Evolutionary conservation across 2,888 invertebrate species (phyloP).

Genomic region (Drosophila ustulata): DNA sequence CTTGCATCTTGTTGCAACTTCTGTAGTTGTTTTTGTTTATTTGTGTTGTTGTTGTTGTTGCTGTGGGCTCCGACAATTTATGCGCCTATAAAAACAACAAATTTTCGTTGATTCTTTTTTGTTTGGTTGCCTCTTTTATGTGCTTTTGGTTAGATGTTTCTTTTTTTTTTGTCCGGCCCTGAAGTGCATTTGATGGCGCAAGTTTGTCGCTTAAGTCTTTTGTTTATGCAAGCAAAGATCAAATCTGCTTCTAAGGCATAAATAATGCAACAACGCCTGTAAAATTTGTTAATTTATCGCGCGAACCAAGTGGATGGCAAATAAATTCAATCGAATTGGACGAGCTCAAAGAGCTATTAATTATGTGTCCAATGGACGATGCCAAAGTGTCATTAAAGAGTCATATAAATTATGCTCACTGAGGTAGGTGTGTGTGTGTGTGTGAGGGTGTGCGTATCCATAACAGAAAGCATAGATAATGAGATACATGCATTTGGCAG

Average conservation of each 20-base stretch:
- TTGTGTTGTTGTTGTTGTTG: slow-evolving; percentile 10
- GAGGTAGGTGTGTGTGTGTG: neutral
- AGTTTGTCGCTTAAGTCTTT: slow-evolving; percentile 67
- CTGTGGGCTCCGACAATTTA: slow-evolving; percentile 51
- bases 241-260: slow-evolving; percentile 49
- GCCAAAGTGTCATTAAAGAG: slow-evolving; percentile 41
- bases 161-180: slow-evolving; percentile 47
- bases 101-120: slow-evolving; percentile 43
- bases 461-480: slow-evolving; percentile 36
- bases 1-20: slow-evolving; percentile 22
- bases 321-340: slow-evolving; percentile 51
- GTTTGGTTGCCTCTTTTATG: slow-evolving; percentile 11
- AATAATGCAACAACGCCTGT: slow-evolving; percentile 39
- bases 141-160: slow-evolving; percentile 10
- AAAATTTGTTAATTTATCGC: slow-evolving; percentile 55
- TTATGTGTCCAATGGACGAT: slow-evolving; percentile 30
- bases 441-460: slow-evolving; percentile 21
- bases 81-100: slow-evolving; percentile 62
- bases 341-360: slow-evolving; percentile 48
- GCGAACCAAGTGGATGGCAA: slow-evolving; percentile 14
- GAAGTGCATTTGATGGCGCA: slow-evolving; percentile 64
- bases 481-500: slow-evolving; percentile 33
- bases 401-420: slow-evolving; percentile 44
- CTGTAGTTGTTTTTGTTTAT: neutral
- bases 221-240: slow-evolving; percentile 61